A percentile compares a stretch with the other conserved stretches of the same genome.
These are phyloP conservation scores for Rhopalosiphum maidis DNA, from an alignment of 1,140 invertebrate genomes.

Conservation along the genomic window DNA sequence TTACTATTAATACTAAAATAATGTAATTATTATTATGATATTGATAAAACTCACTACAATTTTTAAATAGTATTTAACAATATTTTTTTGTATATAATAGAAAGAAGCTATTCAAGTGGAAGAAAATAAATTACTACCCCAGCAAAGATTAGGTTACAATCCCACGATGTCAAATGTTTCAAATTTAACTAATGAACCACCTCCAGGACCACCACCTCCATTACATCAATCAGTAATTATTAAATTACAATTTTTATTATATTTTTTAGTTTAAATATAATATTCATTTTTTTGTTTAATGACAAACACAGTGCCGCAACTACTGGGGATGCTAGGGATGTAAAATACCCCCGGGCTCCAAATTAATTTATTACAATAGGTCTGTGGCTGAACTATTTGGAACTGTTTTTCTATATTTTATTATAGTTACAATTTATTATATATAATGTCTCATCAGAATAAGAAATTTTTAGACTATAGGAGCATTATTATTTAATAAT, in stretches of 20 bases:
- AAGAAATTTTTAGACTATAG: too few species aligned
- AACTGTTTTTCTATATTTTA: too few species aligned
- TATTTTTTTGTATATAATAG: not conserved
- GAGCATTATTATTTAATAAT: too few species aligned
- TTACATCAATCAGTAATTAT: not conserved
- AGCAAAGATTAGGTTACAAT: slow-evolving; percentile 17
- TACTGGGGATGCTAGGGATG: too few species aligned
- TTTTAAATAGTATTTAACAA: not conserved
- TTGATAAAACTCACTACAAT: not conserved
- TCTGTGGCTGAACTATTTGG: too few species aligned
- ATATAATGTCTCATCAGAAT: too few species aligned
- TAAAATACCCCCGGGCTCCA: too few species aligned
- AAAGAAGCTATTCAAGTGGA: slow-evolving; percentile 37
- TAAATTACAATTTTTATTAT: not conserved
- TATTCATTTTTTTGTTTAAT: not conserved
- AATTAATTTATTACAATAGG: too few species aligned
- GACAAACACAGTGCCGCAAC: too few species aligned
- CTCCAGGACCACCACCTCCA: not conserved
- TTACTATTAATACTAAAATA: not conserved
- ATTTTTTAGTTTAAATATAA: not conserved
- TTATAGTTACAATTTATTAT: too few species aligned
- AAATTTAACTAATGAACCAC: slow-evolving; percentile 34
- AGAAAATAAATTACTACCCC: slow-evolving; percentile 36
- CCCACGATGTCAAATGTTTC: not conserved
- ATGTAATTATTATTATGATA: not conserved